Evolutionary conservation across 2,888 invertebrate species (phyloP).

Genomic region (Ypsolopha scabrella): DNA sequence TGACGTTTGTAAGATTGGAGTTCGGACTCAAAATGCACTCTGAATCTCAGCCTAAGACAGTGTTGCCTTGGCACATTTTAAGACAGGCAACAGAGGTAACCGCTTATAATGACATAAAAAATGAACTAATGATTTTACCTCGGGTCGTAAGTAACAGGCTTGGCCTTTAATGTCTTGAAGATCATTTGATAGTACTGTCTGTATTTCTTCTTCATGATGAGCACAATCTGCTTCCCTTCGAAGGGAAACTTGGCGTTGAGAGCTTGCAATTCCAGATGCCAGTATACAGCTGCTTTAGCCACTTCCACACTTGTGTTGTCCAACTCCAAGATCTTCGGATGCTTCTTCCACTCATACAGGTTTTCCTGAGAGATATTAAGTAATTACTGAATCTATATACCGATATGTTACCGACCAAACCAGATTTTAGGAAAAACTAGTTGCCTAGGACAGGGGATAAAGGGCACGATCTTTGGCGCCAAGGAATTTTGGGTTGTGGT

Average conservation of each 20-base stretch:
- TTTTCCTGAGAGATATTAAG: slow-evolving; percentile 34
- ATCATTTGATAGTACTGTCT: slow-evolving; percentile 63
- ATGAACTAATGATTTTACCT: slow-evolving; percentile 35
- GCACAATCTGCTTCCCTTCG: slow-evolving; percentile 57
- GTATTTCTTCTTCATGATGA: slow-evolving; percentile 63
- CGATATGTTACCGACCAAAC: too few species aligned
- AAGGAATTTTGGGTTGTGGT: too few species aligned
- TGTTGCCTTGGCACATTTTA: too few species aligned
- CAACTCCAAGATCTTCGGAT: slow-evolving; percentile 55
- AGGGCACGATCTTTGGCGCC: too few species aligned
- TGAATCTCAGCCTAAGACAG: too few species aligned
- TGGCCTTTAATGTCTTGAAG: slow-evolving; percentile 57
- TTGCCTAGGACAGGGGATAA: too few species aligned
- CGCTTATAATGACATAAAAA: too few species aligned
- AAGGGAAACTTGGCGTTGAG: slow-evolving; percentile 45
- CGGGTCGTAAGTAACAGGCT: slow-evolving; percentile 57
- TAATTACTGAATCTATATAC: background rate
- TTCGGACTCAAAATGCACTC: too few species aligned
- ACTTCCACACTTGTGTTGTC: slow-evolving; percentile 57
- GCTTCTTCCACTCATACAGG: slow-evolving; percentile 60
- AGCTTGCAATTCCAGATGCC: slow-evolving; percentile 46
- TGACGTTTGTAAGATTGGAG: too few species aligned
- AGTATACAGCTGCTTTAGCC: slow-evolving; percentile 54
- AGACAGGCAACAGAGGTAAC: too few species aligned
- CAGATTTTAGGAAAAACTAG: too few species aligned